A percentile compares a stretch with the other conserved stretches of the same genome.
Evolutionary conservation across 2,113 vertebrate species (phyloP).

Genomic region (Oplegnathus fasciatus): DNA sequence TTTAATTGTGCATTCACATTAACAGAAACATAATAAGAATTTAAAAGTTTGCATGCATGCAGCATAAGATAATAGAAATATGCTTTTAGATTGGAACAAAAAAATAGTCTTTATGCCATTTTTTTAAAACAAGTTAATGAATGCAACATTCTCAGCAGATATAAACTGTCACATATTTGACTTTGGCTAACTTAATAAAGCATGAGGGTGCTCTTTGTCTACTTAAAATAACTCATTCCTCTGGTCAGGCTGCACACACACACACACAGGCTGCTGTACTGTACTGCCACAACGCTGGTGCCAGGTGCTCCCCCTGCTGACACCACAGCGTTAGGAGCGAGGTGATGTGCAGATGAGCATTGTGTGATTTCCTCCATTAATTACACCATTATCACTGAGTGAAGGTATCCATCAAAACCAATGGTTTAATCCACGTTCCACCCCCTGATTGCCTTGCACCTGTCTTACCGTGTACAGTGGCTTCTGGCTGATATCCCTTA

Average conservation of each 20-base stretch:
- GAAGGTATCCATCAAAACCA: conserved; percentile 51
- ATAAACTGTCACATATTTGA: conserved; percentile 19
- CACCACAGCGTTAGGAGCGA: conserved; percentile 21
- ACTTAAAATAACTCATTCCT: conserved; percentile 58
- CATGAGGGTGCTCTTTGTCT: conserved; percentile 42
- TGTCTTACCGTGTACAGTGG: conserved; percentile 8
- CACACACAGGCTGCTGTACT: background rate
- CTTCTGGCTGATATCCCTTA: conserved; percentile 44
- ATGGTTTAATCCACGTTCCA: conserved; percentile 31
- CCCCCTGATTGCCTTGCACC: background rate
- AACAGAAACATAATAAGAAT: background rate
- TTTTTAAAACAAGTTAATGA: background rate
- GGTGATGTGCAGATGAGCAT: conserved; percentile 36
- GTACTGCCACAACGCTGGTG: conserved; percentile 34
- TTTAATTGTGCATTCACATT: background rate
- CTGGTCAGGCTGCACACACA: conserved; percentile 49
- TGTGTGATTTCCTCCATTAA: conserved; percentile 56
- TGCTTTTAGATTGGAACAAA: background rate
- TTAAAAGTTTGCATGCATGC: background rate
- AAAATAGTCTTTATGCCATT: background rate
- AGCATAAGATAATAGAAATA: background rate
- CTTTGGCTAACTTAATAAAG: conserved; percentile 48
- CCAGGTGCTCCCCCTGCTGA: conserved; percentile 82
- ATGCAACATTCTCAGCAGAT: background rate
- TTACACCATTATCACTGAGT: conserved; percentile 45